phyloP scores from a whole-genome alignment of 2,113 vertebrate genomes.

The Charadrius vociferus region DNA sequence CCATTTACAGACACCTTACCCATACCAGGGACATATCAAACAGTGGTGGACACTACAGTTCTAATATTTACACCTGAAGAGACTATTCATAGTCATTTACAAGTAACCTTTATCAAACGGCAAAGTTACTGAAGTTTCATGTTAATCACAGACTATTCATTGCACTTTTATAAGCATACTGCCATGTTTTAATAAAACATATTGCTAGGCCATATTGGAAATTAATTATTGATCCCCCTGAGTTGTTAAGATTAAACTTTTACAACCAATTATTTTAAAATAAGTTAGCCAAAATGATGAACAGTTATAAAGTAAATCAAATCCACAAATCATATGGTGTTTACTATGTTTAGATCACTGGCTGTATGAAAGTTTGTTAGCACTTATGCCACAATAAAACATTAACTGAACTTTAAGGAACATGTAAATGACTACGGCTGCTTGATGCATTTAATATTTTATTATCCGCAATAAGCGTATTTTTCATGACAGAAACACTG shows the following conservation, averaged over 20 bases:
- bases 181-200: conserved; percentile 10
- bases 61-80: not conserved
- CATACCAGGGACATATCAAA: not conserved
- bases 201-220: not conserved
- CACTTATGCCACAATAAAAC: not conserved
- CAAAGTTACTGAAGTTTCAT: not conserved
- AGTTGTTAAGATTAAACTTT: conserved; percentile 53
- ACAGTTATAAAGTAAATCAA: conserved; percentile 31
- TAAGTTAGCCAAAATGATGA: not conserved
- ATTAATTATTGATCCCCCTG: conserved; percentile 21
- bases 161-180: not conserved
- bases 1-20: not conserved
- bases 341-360: not conserved
- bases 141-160: not conserved
- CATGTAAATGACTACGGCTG: not conserved
- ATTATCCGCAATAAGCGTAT: not conserved
- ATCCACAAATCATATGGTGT: not conserved
- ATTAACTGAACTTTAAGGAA: not conserved
- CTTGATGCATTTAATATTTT: conserved; percentile 1
- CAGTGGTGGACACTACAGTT: not conserved
- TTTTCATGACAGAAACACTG: not conserved
- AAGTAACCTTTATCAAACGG: not conserved
- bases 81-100: not conserved
- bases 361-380: not conserved
- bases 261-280: conserved; percentile 11